A percentile compares a stretch with the other conserved stretches of the same genome.
phyloP scores from a whole-genome alignment of 2,797 vertebrate genomes.

The Oreochromis mossambicus region DNA sequence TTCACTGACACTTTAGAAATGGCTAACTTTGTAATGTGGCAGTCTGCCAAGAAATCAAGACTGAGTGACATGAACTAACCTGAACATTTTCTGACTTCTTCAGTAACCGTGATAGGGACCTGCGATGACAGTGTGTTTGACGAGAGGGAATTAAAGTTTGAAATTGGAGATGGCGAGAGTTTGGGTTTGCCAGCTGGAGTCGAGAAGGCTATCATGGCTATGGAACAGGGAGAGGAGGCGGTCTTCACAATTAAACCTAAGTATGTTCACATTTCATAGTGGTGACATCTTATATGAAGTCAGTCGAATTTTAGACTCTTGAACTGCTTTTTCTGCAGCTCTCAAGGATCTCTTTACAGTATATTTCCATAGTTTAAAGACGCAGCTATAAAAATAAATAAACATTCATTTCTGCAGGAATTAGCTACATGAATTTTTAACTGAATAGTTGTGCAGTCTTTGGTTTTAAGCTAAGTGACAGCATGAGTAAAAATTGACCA shows the following conservation, averaged over 20 bases:
- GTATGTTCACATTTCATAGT: conserved; percentile 66
- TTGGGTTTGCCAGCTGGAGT: conserved; percentile 85
- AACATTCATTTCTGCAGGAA: background rate
- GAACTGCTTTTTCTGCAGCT: background rate
- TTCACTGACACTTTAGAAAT: background rate
- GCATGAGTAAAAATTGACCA: background rate
- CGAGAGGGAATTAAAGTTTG: conserved; percentile 86
- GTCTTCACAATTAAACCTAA: conserved; percentile 86
- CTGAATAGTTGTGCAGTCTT: background rate
- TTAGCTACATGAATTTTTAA: background rate
- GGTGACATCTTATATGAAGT: background rate
- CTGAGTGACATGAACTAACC: background rate
- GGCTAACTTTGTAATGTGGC: background rate
- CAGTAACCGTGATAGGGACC: conserved; percentile 86
- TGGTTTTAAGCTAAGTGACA: background rate
- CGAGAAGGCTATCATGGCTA: conserved; percentile 89
- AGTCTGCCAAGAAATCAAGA: background rate
- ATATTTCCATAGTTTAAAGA: background rate
- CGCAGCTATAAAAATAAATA: background rate
- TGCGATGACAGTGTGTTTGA: conserved; percentile 82
- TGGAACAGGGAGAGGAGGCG: conserved; percentile 92
- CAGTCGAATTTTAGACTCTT: background rate
- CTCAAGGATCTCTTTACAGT: background rate
- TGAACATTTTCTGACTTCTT: background rate
- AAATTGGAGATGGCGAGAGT: conserved; percentile 87